phyloP scores from a whole-genome alignment of 1,140 invertebrate species.

The Bombus breviceps region DNA sequence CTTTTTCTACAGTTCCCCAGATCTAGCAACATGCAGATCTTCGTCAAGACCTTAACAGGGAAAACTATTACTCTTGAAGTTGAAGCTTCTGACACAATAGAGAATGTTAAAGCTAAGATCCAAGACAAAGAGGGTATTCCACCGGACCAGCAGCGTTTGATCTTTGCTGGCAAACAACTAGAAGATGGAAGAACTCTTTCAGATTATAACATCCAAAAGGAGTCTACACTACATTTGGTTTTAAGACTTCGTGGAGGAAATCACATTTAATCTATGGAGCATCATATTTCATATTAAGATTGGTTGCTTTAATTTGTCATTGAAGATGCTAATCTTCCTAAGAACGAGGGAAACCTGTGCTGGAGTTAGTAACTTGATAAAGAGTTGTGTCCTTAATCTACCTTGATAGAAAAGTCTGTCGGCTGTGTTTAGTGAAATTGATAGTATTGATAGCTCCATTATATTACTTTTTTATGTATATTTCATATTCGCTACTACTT shows the following conservation, averaged over 20 bases:
- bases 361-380: not conserved
- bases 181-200: slow-evolving; percentile 22
- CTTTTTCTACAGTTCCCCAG: not conserved
- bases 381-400: not conserved
- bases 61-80: slow-evolving; percentile 85
- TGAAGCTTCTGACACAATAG: slow-evolving; percentile 79
- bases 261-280: slow-evolving; percentile 80
- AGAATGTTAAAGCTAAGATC: slow-evolving; percentile 84
- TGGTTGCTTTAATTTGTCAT: slow-evolving; percentile 71
- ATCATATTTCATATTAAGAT: no score
- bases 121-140: slow-evolving; percentile 33
- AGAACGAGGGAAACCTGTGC: slow-evolving; percentile 62
- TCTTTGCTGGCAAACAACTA: not conserved
- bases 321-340: slow-evolving; percentile 82
- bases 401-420: not conserved
- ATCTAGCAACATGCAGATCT: slow-evolving; percentile 13
- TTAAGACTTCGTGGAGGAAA: slow-evolving; percentile 73
- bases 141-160: slow-evolving; percentile 71
- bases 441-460: slow-evolving; percentile 20
- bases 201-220: slow-evolving; percentile 66
- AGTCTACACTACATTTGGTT: not conserved
- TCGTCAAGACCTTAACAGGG: not conserved
- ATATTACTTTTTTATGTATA: slow-evolving; percentile 7
- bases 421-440: not conserved
- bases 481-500: slow-evolving; percentile 14